Percentiles rank a stretch among this genome's conserved stretches.
These are phyloP conservation scores for Heteromyza rotundicornis DNA, from an alignment of 2,888 invertebrate species.

Conservation along the genomic window DNA sequence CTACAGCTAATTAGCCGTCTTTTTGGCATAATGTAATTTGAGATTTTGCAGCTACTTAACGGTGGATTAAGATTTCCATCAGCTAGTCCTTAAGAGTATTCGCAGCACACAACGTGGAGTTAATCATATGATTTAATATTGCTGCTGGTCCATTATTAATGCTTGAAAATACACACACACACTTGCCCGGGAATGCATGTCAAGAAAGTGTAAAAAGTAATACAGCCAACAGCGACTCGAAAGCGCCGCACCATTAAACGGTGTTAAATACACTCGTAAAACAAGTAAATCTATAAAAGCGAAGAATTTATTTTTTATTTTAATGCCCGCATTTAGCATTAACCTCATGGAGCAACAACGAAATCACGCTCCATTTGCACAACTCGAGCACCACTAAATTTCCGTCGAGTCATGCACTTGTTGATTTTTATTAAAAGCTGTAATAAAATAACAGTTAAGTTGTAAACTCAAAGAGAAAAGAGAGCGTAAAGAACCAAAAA, in stretches of 20 bases:
- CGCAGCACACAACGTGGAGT: no score
- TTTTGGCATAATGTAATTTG: background rate
- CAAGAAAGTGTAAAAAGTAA: background rate
- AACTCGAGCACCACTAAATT: slow-evolving; percentile 35
- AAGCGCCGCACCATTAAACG: background rate
- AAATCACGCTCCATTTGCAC: slow-evolving; percentile 52
- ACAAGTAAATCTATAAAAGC: background rate
- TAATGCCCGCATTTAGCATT: slow-evolving; percentile 54
- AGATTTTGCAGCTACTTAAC: background rate
- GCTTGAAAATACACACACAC: no score
- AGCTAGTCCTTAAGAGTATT: no score
- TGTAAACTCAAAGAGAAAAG: slow-evolving; percentile 41
- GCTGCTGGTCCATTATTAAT: no score
- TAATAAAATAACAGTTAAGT: slow-evolving; percentile 54
- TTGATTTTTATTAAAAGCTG: slow-evolving; percentile 54
- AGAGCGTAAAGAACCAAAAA: background rate
- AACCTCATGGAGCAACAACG: slow-evolving; percentile 54
- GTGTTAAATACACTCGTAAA: slow-evolving; percentile 2
- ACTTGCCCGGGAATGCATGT: background rate
- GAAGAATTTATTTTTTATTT: slow-evolving; percentile 47
- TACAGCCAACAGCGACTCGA: background rate
- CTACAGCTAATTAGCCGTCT: background rate
- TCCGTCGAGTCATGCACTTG: slow-evolving; percentile 49
- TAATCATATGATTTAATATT: no score
- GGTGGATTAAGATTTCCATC: no score